Conservation (phyloP, 1,140 invertebrate genomes). For the Solenopsis fugax region DNA sequence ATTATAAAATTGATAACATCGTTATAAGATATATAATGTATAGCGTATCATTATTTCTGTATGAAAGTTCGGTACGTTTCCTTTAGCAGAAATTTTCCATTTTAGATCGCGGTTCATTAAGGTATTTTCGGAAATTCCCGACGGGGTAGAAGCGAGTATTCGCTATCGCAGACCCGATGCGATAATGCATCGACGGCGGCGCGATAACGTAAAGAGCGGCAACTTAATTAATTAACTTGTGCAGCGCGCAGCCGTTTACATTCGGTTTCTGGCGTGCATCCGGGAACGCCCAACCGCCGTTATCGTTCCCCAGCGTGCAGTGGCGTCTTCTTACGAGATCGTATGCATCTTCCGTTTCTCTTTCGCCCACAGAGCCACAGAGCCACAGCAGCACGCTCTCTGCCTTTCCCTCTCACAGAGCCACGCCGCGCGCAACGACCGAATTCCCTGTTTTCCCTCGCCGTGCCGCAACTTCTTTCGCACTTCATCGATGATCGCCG, state of each 20-base stretch:
- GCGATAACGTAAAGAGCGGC: conserved; percentile 42
- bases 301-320: conserved; percentile 79
- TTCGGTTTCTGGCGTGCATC: conserved; percentile 74
- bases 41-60: not conserved
- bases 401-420: not conserved
- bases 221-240: conserved; percentile 83
- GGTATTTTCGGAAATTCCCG: conserved; percentile 33
- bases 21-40: not conserved
- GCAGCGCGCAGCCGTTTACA: conserved; percentile 77
- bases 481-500: conserved; percentile 40
- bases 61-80: not conserved
- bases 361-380: not conserved
- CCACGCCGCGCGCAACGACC: not conserved
- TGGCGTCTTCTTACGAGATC: conserved; percentile 73
- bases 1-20: conserved; percentile 18
- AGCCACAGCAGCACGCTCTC: not conserved
- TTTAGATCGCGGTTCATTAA: not conserved
- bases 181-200: conserved; percentile 51
- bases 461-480: conserved; percentile 1
- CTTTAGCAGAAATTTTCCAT: conserved; percentile 12
- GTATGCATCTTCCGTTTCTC: conserved; percentile 63
- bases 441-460: conserved; percentile 20
- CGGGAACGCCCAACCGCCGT: conserved; percentile 62
- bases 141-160: not conserved
- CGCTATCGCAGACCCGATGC: conserved; percentile 18